These are phyloP conservation scores for Ptilodon capucinus DNA, from an alignment of 2,888 invertebrate species.

Conservation along the genomic window DNA sequence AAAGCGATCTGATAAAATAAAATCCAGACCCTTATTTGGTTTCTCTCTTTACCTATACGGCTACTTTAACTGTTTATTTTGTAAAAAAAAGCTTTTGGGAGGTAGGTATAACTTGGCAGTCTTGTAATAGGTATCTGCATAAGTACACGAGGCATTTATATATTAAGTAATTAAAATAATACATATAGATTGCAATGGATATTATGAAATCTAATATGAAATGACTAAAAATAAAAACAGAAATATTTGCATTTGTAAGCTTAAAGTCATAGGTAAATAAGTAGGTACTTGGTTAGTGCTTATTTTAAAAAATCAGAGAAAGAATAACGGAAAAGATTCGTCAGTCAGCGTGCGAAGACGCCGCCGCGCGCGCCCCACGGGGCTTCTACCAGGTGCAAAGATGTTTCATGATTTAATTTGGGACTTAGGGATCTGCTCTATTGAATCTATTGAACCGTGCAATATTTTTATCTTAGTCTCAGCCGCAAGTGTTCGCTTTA, in stretches of 20 bases:
- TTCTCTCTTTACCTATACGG: background rate
- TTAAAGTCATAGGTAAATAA: no score
- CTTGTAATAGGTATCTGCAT: no score
- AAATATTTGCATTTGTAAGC: no score
- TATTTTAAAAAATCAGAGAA: slow-evolving; percentile 45
- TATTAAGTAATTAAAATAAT: no score
- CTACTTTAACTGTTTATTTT: background rate
- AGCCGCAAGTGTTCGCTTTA: slow-evolving; percentile 49
- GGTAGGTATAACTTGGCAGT: no score
- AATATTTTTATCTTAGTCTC: slow-evolving; percentile 68
- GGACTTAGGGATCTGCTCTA: slow-evolving; percentile 79
- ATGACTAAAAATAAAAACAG: no score
- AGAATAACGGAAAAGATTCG: slow-evolving; percentile 67
- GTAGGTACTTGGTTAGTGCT: no score
- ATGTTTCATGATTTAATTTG: slow-evolving; percentile 82
- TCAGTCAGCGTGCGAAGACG: slow-evolving; percentile 57
- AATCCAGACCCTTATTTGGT: slow-evolving; percentile 3
- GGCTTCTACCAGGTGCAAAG: slow-evolving; percentile 73
- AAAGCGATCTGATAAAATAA: slow-evolving; percentile 28
- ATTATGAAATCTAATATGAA: no score
- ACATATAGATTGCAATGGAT: no score
- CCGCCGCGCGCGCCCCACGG: slow-evolving; percentile 59
- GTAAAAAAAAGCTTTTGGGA: no score
- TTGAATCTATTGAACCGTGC: slow-evolving; percentile 77
- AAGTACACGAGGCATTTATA: no score